Conservation (phyloP, 2,797 vertebrate species). For the Amblyraja radiata region DNA sequence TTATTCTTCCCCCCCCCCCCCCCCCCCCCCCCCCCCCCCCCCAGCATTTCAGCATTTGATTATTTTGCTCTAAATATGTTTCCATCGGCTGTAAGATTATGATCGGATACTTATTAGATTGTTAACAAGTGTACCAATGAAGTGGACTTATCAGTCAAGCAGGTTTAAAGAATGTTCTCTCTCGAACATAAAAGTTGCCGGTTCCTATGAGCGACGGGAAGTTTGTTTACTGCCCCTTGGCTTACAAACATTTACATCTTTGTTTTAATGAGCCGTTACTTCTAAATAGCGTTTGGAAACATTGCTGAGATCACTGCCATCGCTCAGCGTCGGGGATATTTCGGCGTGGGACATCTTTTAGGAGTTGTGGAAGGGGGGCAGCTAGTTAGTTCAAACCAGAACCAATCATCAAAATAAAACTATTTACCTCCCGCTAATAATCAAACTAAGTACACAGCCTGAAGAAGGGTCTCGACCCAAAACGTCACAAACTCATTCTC, state of each 20-base stretch:
- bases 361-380: too few species aligned
- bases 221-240: not conserved
- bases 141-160: too few species aligned
- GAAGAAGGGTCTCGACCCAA: too few species aligned
- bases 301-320: not conserved
- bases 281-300: not conserved
- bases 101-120: not conserved
- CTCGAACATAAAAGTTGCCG: not conserved
- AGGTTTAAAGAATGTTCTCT: not conserved
- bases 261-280: not conserved
- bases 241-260: not conserved
- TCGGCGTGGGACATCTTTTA: too few species aligned
- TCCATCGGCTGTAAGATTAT: not conserved
- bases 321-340: too few species aligned
- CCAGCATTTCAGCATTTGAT: not conserved
- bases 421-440: too few species aligned
- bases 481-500: too few species aligned
- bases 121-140: not conserved
- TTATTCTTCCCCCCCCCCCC: too few species aligned
- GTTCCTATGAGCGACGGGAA: not conserved
- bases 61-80: not conserved
- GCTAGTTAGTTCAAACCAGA: too few species aligned
- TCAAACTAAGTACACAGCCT: too few species aligned
- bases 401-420: too few species aligned
- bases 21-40: too few species aligned